phyloP scores from a whole-genome alignment of 2,797 vertebrate species.

The Chloroceryle inda region DNA sequence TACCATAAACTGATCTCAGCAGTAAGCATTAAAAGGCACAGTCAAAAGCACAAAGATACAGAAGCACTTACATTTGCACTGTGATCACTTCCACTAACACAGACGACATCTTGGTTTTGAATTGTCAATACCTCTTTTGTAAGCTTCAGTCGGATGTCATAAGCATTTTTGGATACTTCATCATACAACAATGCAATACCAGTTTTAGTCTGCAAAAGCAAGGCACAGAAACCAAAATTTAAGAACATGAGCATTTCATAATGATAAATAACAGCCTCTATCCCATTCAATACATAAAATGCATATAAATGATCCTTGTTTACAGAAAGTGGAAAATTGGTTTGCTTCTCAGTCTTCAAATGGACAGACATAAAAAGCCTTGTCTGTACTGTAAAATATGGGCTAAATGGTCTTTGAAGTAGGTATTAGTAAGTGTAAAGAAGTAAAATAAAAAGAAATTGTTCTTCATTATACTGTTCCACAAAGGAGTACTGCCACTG shows the following conservation, averaged over 20 bases:
- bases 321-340: neutral
- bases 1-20: neutral
- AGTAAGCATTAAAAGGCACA: neutral
- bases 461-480: neutral
- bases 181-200: conserved; percentile 89
- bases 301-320: neutral
- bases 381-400: neutral
- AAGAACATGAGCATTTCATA: neutral
- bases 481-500: neutral
- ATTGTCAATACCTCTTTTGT: conserved; percentile 90
- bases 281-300: neutral
- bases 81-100: conserved; percentile 84
- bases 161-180: conserved; percentile 87
- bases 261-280: neutral
- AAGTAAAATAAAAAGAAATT: neutral
- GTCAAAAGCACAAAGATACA: conserved; percentile 21
- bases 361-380: neutral
- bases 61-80: conserved; percentile 92
- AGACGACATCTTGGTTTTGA: conserved; percentile 94
- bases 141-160: conserved; percentile 91
- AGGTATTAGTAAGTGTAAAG: neutral
- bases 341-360: neutral
- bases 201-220: conserved; percentile 88
- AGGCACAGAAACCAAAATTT: neutral
- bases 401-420: neutral